Evolutionary conservation across 2,888 invertebrate species (phyloP), one percentile per base, ranked within the genome.

Genomic region (Thera britannica): DNA sequence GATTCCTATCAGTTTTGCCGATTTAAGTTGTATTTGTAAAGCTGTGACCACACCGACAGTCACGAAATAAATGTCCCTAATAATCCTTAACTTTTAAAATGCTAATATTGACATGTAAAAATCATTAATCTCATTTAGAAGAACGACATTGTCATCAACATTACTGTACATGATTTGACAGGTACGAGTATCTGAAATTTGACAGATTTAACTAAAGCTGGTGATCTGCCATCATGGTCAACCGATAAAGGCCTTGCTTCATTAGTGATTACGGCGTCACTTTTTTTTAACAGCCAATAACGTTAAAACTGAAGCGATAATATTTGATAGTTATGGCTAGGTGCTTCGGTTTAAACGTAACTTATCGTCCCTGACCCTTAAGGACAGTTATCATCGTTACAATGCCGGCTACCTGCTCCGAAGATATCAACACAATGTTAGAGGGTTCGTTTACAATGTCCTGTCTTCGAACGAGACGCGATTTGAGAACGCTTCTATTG

Each of bases 391-490:
- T 72, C 67, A 68, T 72, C 64, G 67, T 77, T 79, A 76, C 70
- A 89, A 87, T 83, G 75, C 77, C 67, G 68, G 79, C 82, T 90
- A 89, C 90, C 90, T 90, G 89, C 81, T 81, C 73, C 77, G 74
- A 73, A 70, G 60, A 36, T 49, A 66, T 76, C 76, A 75, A 75
- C 72, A 65, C 64, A 68, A 76, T 75, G 71, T 74, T 77, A 82
- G 77, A 82, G 79, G 82, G 75, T 73, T 75, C 74, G 75, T 79
- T 76, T 78, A 77, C 78, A 73, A 75, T 76, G 71, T 77, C 73
- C 77, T 72, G 75, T 79, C 58, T 48, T 58, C 75, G 23, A 23
- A 72, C 56, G 63, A 65, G 63, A 51, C 57, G 12, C 57, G 52
- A 71, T 68, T 68, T 59, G 52, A 69, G 67, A 60, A 68, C 60